phyloP scores from a whole-genome alignment of 2,888 invertebrate species.

The Leptinotarsa peninsularis region DNA sequence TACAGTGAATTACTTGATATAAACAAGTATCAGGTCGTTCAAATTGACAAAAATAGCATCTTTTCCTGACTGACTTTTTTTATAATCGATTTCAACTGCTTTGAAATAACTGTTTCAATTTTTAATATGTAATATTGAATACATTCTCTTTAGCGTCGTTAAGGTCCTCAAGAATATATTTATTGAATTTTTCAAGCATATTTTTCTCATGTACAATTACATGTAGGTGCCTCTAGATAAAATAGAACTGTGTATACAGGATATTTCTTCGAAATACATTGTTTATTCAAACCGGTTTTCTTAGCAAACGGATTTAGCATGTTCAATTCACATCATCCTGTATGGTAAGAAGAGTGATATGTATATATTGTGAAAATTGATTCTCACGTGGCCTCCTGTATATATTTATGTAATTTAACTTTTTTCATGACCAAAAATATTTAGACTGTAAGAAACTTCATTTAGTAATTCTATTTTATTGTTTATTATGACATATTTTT shows the following conservation, averaged over 20 bases:
- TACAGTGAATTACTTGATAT: neutral
- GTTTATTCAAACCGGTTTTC: neutral
- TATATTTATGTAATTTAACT: constrained; percentile 3
- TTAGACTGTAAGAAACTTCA: neutral
- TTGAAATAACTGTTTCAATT: too few species aligned
- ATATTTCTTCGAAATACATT: neutral
- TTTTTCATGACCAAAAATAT: constrained; percentile 19
- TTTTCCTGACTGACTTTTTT: too few species aligned
- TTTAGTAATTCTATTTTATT: constrained; percentile 5
- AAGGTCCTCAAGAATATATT: neutral
- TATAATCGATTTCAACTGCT: too few species aligned
- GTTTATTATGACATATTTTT: constrained; percentile 4
- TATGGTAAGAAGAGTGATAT: neutral
- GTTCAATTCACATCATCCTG: neutral
- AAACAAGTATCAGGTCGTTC: neutral
- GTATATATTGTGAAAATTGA: constrained; percentile 15
- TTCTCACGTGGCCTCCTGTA: constrained; percentile 15
- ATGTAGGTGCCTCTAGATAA: constrained; percentile 3
- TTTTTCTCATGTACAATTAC: neutral
- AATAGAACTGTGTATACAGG: neutral
- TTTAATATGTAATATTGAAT: too few species aligned
- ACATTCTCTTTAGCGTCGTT: too few species aligned
- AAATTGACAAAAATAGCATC: too few species aligned
- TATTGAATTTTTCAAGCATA: neutral
- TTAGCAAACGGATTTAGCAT: neutral